phyloP scores from a whole-genome alignment of 2,797 vertebrate species.

The Peromyscus melanophrys region DNA sequence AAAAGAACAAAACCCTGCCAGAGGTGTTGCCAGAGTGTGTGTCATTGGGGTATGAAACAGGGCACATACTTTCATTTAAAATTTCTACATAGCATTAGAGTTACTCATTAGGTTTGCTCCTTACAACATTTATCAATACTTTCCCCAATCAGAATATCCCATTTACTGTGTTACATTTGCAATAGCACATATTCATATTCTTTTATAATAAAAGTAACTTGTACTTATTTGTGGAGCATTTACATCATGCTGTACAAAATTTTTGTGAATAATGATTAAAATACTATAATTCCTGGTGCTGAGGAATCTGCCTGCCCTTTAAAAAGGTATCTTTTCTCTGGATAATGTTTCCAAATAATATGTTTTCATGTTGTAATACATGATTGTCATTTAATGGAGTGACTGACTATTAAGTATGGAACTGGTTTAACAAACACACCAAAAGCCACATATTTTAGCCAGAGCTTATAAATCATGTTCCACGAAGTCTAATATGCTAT shows the following conservation, averaged over 20 bases:
- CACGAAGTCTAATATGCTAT: background rate
- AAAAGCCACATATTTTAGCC: slow-evolving; percentile 58
- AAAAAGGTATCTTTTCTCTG: slow-evolving; percentile 19
- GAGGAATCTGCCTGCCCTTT: slow-evolving; percentile 8
- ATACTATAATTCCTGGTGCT: slow-evolving; percentile 20
- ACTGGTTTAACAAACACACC: slow-evolving; percentile 40
- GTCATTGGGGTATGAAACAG: background rate
- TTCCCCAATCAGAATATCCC: background rate
- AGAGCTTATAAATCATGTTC: slow-evolving; percentile 40
- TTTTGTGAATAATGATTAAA: background rate
- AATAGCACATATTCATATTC: background rate
- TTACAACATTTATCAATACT: background rate
- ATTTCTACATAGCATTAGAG: background rate
- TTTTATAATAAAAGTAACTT: slow-evolving; percentile 18
- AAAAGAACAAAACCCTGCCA: background rate
- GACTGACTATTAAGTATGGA: slow-evolving; percentile 38
- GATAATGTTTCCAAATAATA: slow-evolving; percentile 4
- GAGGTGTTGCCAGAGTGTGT: background rate
- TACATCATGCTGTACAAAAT: background rate
- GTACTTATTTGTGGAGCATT: background rate
- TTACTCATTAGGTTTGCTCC: background rate
- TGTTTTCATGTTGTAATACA: slow-evolving; percentile 52
- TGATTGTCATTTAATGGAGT: slow-evolving; percentile 14
- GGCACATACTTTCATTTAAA: background rate
- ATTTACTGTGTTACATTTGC: background rate